Conservation (phyloP, 2,888 invertebrate species). For the Caenorhabditis wallacei region DNA sequence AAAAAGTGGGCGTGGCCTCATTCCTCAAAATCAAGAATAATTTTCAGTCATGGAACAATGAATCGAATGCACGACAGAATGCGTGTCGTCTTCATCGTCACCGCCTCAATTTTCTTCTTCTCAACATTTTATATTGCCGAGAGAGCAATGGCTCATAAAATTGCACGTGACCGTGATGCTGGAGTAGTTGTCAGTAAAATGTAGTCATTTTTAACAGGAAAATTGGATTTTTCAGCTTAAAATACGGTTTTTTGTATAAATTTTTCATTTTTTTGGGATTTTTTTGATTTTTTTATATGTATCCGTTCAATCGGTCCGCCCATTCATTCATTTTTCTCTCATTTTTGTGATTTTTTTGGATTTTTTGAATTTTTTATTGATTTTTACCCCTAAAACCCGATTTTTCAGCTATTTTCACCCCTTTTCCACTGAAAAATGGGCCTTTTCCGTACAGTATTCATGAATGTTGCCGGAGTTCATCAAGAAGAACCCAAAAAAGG, state of each 20-base stretch:
- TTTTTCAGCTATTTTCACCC: not conserved
- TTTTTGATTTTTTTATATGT: not conserved
- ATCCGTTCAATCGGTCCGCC: slow-evolving; percentile 68
- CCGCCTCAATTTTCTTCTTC: slow-evolving; percentile 73
- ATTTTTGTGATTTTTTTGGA: slow-evolving; percentile 16
- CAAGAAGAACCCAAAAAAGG: slow-evolving; percentile 69
- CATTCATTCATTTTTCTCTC: slow-evolving; percentile 10
- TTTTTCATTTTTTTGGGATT: not conserved
- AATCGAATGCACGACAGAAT: slow-evolving; percentile 79
- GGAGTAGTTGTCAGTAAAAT: slow-evolving; percentile 74
- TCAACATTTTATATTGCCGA: slow-evolving; percentile 71
- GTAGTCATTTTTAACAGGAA: slow-evolving; percentile 35
- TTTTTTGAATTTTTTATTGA: too few relatives aligned
- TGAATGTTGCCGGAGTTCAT: slow-evolving; percentile 70
- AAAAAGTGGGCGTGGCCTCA: too few relatives aligned
- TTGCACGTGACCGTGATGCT: slow-evolving; percentile 72
- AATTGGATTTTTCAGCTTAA: not conserved
- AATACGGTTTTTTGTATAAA: slow-evolving; percentile 15
- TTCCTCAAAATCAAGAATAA: not conserved
- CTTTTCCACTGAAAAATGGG: slow-evolving; percentile 68
- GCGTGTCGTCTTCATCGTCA: slow-evolving; percentile 77
- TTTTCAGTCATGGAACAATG: slow-evolving; percentile 76
- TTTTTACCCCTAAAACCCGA: not conserved
- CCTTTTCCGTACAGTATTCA: slow-evolving; percentile 74
- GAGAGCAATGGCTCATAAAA: slow-evolving; percentile 62